Evolutionary conservation across 2,888 invertebrate genomes (phyloP).

Genomic region (Trypoxylon attenuatum): DNA sequence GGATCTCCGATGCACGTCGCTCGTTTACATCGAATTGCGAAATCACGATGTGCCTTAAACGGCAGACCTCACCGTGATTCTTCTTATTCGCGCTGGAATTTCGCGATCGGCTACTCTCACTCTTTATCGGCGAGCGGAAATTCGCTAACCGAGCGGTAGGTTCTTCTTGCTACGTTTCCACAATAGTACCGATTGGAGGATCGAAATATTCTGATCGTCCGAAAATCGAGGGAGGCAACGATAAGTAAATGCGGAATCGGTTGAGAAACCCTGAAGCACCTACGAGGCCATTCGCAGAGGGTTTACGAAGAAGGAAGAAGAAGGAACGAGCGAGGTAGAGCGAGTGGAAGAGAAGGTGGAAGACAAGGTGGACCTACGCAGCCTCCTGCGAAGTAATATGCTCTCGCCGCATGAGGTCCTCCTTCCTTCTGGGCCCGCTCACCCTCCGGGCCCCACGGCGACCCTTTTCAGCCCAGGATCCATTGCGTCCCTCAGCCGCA

Average conservation of each 20-base stretch:
- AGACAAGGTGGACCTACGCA: conserved; percentile 54
- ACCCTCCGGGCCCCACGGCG: conserved; percentile 37
- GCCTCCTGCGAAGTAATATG: conserved; percentile 70
- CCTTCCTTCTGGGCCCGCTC: conserved; percentile 43
- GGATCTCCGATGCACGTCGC: conserved; percentile 28
- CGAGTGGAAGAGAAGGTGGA: conserved; percentile 42
- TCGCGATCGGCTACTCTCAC: conserved; percentile 6
- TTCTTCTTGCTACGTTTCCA: too few relatives aligned
- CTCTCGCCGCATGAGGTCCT: conserved; percentile 68
- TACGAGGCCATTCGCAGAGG: conserved; percentile 33
- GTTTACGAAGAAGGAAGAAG: conserved; percentile 21
- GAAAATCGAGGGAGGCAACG: neutral
- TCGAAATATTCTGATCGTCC: neutral
- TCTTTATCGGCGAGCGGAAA: too few relatives aligned
- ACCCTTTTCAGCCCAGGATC: conserved; percentile 51
- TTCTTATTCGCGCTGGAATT: conserved; percentile 25
- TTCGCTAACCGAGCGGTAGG: too few relatives aligned
- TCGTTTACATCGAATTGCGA: conserved; percentile 35
- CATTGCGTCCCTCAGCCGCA: conserved; percentile 37
- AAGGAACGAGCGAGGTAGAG: conserved; percentile 28
- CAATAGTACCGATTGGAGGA: too few relatives aligned
- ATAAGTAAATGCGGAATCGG: too few relatives aligned
- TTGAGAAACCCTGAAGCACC: conserved; percentile 52
- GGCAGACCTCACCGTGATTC: conserved; percentile 11
- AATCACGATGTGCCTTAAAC: conserved; percentile 25